phyloP scores from a whole-genome alignment of 2,797 vertebrate genomes.

The Trichosurus vulpecula region DNA sequence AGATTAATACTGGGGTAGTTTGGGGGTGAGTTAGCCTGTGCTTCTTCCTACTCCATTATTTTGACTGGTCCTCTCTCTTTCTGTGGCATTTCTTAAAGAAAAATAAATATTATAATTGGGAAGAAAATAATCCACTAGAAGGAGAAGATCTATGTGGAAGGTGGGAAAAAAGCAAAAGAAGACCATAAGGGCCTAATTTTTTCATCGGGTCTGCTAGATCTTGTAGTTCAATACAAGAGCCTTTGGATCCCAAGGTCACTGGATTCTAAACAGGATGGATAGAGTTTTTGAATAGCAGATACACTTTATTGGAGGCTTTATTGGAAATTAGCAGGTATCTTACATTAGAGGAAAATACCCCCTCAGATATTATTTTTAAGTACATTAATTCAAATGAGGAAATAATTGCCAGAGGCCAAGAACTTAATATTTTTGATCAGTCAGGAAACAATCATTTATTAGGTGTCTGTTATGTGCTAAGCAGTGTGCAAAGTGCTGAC shows the following conservation, averaged over 20 bases:
- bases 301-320: too few species aligned
- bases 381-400: too few species aligned
- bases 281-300: not conserved
- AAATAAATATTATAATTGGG: too few species aligned
- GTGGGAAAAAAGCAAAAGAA: not conserved
- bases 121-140: not conserved
- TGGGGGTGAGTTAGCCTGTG: too few species aligned
- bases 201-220: not conserved
- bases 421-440: not conserved
- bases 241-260: too few species aligned
- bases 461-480: not conserved
- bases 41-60: too few species aligned
- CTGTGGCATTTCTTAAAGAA: too few species aligned
- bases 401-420: not conserved
- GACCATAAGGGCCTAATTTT: not conserved
- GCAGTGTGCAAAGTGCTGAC: too few species aligned
- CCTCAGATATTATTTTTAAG: not conserved
- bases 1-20: too few species aligned
- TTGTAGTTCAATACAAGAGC: too few species aligned
- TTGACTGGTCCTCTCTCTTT: too few species aligned
- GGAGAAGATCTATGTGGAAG: not conserved
- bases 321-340: not conserved
- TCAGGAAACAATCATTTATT: not conserved
- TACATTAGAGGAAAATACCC: not conserved
- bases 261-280: not conserved